Evolutionary conservation across 30 jellyfish, hydroid and myxozoan species (phyloP).

Genomic region (Pelagia noctiluca): DNA sequence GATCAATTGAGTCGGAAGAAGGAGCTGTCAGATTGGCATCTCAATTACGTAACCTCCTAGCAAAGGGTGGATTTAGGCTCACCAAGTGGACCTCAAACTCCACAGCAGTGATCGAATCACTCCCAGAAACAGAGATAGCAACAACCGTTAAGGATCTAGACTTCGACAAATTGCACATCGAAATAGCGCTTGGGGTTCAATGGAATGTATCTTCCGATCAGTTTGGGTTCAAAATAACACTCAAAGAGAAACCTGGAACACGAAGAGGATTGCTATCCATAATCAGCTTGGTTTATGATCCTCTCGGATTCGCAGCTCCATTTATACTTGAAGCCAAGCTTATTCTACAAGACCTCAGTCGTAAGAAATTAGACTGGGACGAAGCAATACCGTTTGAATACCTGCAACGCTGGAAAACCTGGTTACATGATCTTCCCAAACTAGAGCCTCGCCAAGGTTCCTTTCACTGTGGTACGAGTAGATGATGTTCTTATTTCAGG

Average conservation of each 20-base stretch:
- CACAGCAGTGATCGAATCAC: constrained; percentile 32
- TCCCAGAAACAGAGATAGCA: constrained; percentile 49
- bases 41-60: constrained; percentile 36
- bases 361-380: too few species aligned
- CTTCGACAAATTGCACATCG: too few species aligned
- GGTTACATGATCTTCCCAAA: too few species aligned
- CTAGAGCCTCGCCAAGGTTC: too few species aligned
- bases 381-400: too few species aligned
- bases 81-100: constrained; percentile 59
- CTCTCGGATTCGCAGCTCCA: constrained; percentile 39
- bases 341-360: too few species aligned
- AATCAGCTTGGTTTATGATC: constrained; percentile 38
- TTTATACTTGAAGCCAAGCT: too few species aligned
- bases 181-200: constrained; percentile 24
- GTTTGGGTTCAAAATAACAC: not conserved
- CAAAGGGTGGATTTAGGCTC: constrained; percentile 65
- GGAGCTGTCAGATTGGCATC: constrained; percentile 39
- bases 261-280: constrained; percentile 34
- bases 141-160: constrained; percentile 1
- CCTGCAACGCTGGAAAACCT: too few species aligned
- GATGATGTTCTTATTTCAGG: too few species aligned
- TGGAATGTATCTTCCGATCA: constrained; percentile 3
- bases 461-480: too few species aligned
- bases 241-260: constrained; percentile 12
- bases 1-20: constrained; percentile 21